Conservation (phyloP, 2,797 vertebrate species). For the Spondyliosoma cantharus region DNA sequence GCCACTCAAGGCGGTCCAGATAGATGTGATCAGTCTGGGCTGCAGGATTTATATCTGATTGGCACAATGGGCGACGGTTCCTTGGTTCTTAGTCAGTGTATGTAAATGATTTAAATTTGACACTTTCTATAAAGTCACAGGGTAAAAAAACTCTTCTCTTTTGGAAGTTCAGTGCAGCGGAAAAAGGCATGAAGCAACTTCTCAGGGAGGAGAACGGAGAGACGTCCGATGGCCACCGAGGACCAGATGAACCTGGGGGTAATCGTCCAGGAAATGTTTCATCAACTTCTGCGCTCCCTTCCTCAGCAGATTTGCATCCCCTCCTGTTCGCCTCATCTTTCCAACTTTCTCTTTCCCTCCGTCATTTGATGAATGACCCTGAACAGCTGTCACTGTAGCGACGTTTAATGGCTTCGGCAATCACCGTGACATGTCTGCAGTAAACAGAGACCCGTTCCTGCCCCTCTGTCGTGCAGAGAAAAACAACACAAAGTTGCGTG, state of each 20-base stretch:
- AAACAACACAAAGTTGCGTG: constrained; percentile 33
- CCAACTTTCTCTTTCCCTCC: constrained; percentile 69
- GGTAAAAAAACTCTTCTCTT: background rate
- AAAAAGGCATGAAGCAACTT: constrained; percentile 30
- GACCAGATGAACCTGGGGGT: constrained; percentile 74
- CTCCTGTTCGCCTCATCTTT: constrained; percentile 73
- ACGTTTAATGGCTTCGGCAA: constrained; percentile 76
- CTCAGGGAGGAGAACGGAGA: constrained; percentile 41
- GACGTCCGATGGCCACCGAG: constrained; percentile 40
- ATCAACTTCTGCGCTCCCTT: constrained; percentile 71
- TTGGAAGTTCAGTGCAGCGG: constrained; percentile 10
- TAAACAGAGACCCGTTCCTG: constrained; percentile 56
- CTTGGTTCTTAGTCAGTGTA: background rate
- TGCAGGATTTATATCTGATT: background rate
- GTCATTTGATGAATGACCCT: constrained; percentile 79
- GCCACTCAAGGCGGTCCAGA: constrained; percentile 24
- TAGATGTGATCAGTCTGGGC: constrained; percentile 11
- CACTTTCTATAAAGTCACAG: background rate
- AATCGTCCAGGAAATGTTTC: constrained; percentile 81
- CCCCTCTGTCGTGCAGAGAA: constrained; percentile 23
- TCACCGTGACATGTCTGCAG: constrained; percentile 68
- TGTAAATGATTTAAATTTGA: background rate
- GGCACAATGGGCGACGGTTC: background rate
- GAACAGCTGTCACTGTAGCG: constrained; percentile 74
- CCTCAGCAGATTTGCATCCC: constrained; percentile 78